Evolutionary conservation across 2,888 invertebrate genomes (phyloP).

Genomic region (Tachina grossa): DNA sequence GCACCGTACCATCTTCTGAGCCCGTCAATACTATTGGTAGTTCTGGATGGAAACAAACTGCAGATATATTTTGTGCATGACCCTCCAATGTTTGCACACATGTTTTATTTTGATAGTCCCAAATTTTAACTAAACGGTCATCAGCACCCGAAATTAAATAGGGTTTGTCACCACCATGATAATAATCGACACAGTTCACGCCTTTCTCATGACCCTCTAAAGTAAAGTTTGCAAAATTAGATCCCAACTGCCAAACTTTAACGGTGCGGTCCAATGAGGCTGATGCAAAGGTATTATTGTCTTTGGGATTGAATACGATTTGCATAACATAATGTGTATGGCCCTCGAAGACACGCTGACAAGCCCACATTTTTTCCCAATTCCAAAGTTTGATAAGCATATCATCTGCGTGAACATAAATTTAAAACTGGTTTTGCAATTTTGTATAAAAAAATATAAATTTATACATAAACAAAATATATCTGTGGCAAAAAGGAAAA

Average conservation of each 20-base stretch:
- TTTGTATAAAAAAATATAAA: background rate
- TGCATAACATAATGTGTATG: conserved; percentile 99
- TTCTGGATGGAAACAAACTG: conserved; percentile 99
- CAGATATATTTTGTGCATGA: conserved; percentile 97
- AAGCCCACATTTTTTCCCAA: conserved; percentile 99
- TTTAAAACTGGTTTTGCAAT: background rate
- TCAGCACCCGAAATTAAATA: conserved; percentile 99
- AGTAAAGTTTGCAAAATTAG: conserved; percentile 98
- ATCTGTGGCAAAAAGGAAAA: too few relatives aligned
- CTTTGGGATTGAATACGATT: conserved; percentile 99
- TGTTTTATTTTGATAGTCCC: conserved; percentile 99
- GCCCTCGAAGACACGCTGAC: conserved; percentile 99
- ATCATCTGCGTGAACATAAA: conserved; percentile 88
- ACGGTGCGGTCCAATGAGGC: conserved; percentile 99
- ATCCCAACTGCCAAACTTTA: conserved; percentile 99
- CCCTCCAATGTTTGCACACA: conserved; percentile 99
- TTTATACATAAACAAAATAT: background rate
- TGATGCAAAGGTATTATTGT: conserved; percentile 99
- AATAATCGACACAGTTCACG: conserved; percentile 99
- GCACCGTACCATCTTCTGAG: conserved; percentile 98
- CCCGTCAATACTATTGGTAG: conserved; percentile 98
- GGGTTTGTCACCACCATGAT: conserved; percentile 99
- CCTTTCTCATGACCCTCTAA: conserved; percentile 99
- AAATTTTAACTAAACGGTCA: conserved; percentile 98
- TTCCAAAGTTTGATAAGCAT: conserved; percentile 99